Conservation (phyloP, 2,113 vertebrate genomes). For the Hippocampus zosterae region DNA sequence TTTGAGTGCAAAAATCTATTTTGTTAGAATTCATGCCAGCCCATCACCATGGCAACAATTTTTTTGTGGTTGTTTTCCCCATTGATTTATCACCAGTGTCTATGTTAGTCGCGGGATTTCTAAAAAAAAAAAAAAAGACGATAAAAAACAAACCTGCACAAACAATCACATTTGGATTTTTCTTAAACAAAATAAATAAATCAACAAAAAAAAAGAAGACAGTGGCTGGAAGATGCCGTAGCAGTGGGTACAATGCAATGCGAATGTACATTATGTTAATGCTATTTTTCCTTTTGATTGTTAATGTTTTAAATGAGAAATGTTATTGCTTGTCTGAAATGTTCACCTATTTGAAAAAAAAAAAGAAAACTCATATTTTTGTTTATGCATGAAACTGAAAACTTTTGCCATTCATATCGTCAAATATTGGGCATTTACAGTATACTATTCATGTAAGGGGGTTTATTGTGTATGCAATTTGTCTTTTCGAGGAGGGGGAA, state of each 20-base stretch:
- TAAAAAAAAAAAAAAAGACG: slow-evolving; percentile 2
- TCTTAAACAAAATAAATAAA: slow-evolving; percentile 13
- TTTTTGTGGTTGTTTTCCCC: not conserved
- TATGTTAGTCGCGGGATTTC: not conserved
- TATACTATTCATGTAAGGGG: slow-evolving; percentile 80
- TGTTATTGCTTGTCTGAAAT: slow-evolving; percentile 78
- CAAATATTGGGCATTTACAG: slow-evolving; percentile 85
- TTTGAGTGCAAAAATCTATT: not conserved
- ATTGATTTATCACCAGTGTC: not conserved
- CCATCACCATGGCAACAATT: not conserved
- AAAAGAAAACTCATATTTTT: slow-evolving; percentile 70
- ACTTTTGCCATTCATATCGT: slow-evolving; percentile 82
- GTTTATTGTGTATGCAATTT: slow-evolving; percentile 79
- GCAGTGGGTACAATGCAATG: slow-evolving; percentile 68
- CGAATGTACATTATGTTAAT: slow-evolving; percentile 79
- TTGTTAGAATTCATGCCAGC: not conserved
- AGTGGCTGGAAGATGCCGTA: slow-evolving; percentile 34
- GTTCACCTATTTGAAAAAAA: slow-evolving; percentile 57
- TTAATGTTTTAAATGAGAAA: slow-evolving; percentile 64
- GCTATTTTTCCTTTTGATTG: slow-evolving; percentile 67
- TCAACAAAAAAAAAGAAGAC: slow-evolving; percentile 7
- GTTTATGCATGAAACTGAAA: slow-evolving; percentile 85
- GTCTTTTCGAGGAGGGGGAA: slow-evolving; percentile 71
- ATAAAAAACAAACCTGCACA: slow-evolving; percentile 12
- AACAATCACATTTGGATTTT: slow-evolving; percentile 13